Conservation (phyloP, 2,888 invertebrate genomes). For the Aethes cnicana region DNA sequence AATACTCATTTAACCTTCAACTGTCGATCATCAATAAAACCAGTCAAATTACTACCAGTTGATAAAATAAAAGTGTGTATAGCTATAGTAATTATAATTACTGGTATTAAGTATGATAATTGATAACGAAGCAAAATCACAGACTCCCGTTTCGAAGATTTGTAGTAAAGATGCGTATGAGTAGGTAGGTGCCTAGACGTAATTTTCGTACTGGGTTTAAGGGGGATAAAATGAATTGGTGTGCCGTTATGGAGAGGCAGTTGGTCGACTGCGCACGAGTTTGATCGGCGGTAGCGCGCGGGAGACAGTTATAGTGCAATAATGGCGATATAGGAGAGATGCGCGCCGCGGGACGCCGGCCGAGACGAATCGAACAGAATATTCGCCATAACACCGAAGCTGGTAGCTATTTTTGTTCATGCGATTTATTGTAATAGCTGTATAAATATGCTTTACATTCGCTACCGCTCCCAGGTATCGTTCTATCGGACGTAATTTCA, state of each 20-base stretch:
- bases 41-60: conserved; percentile 46
- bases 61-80: conserved; percentile 43
- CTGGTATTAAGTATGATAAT: conserved; percentile 5
- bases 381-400: conserved; percentile 40
- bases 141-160: too few species aligned
- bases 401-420: conserved; percentile 41
- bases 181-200: conserved; percentile 18
- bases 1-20: conserved; percentile 45
- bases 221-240: conserved; percentile 44
- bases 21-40: conserved; percentile 55
- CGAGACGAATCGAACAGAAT: conserved; percentile 47
- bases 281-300: conserved; percentile 65
- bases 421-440: conserved; percentile 51
- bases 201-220: conserved; percentile 35
- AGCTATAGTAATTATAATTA: conserved; percentile 12
- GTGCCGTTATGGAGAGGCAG: conserved; percentile 44
- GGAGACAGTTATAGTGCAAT: conserved; percentile 64
- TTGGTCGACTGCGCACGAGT: conserved; percentile 49
- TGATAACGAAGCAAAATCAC: conserved; percentile 12
- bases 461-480: conserved; percentile 15
- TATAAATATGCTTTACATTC: conserved; percentile 28
- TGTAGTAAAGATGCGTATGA: too few species aligned
- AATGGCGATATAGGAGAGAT: conserved; percentile 65
- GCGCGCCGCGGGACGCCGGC: conserved; percentile 60
- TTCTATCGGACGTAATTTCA: not conserved